phyloP scores from a whole-genome alignment of 2,888 invertebrate genomes.

The Tachystola acroxantha region DNA sequence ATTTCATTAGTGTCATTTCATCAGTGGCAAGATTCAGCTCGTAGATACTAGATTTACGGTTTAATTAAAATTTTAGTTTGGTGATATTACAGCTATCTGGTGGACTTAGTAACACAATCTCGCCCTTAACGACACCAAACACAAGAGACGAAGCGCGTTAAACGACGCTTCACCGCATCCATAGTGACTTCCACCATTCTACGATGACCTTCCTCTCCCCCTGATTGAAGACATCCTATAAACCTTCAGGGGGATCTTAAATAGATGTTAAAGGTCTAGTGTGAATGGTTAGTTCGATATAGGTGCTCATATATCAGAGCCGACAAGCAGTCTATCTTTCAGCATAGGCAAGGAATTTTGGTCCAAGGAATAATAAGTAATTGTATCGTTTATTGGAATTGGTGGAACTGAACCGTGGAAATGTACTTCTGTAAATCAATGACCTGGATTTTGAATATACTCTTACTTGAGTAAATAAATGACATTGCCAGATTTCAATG shows the following conservation, averaged over 20 bases:
- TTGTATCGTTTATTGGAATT: conserved; percentile 3
- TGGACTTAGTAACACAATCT: conserved; percentile 21
- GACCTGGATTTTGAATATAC: too few species aligned
- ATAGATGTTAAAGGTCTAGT: neutral
- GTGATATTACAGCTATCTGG: too few species aligned
- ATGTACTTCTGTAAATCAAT: too few species aligned
- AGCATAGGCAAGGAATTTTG: conserved; percentile 21
- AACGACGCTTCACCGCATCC: conserved; percentile 14
- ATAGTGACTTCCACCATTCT: conserved; percentile 3
- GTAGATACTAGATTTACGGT: too few species aligned
- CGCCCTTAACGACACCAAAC: conserved; percentile 20
- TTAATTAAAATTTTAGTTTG: too few species aligned
- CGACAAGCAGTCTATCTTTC: conserved; percentile 17
- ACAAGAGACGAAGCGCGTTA: conserved; percentile 13
- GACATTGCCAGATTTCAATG: too few species aligned
- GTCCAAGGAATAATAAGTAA: conserved; percentile 17
- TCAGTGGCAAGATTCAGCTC: too few species aligned
- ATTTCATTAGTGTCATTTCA: too few species aligned
- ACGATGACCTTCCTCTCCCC: neutral
- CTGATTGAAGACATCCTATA: neutral
- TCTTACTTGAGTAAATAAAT: too few species aligned
- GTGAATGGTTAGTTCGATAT: neutral
- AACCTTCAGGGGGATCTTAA: neutral
- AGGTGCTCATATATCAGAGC: conserved; percentile 15
- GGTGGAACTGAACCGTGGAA: neutral